These are phyloP conservation scores for Tenebrosternarchus preto DNA, from an alignment of 2,113 vertebrate species.

Conservation along the genomic window DNA sequence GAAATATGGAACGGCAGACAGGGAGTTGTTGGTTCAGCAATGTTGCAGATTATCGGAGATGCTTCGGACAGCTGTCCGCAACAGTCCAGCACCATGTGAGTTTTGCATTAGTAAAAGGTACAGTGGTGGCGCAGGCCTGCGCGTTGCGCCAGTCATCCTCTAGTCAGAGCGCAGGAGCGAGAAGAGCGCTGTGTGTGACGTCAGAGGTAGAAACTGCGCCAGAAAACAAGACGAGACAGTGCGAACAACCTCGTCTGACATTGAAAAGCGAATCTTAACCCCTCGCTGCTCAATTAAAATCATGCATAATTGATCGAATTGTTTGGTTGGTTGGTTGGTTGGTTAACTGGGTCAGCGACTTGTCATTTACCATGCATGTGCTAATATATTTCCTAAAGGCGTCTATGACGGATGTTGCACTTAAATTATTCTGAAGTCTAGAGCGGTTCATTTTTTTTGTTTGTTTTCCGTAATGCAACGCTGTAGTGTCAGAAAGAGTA, in stretches of 20 bases:
- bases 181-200: conserved; percentile 25
- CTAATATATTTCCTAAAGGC: not conserved
- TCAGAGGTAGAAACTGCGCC: conserved; percentile 36
- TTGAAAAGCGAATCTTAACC: not conserved
- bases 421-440: not conserved
- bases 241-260: conserved; percentile 19
- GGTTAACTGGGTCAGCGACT: too few species aligned
- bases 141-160: conserved; percentile 19
- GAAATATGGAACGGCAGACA: not conserved
- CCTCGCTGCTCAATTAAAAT: too few species aligned
- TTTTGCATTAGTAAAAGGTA: not conserved
- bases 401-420: not conserved
- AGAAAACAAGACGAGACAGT: conserved; percentile 10
- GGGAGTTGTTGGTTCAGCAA: conserved; percentile 12
- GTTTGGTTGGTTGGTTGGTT: too few species aligned
- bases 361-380: too few species aligned
- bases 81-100: not conserved
- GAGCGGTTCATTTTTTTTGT: not conserved
- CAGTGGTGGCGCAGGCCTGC: conserved; percentile 19
- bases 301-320: not conserved
- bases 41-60: conserved; percentile 33
- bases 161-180: not conserved
- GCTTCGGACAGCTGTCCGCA: conserved; percentile 35
- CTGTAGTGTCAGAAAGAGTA: not conserved
- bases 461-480: not conserved